Base-by-base conservation (phyloP, 2,888 invertebrate species). In the Napeogenes inachia region DNA sequence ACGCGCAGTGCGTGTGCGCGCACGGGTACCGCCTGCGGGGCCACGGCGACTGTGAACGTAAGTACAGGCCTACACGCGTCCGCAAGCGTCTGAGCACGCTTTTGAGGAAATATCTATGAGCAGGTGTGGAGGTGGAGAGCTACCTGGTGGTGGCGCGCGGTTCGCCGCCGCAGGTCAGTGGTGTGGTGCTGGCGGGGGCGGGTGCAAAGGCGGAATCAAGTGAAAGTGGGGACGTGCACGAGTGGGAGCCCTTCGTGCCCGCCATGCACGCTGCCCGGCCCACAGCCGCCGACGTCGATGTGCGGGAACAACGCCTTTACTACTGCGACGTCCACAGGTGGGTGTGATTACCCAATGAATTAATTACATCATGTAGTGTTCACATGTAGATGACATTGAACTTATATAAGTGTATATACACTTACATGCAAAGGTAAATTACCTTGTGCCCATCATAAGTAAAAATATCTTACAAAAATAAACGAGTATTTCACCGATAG, bases 1-100 rank as follows among this genome's bases (percentile, higher is more conserved):
- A 91, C 68, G 93, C 93, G 67, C 92, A 92, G 73, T 97, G 96
- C 84, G 76, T 93, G 58, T 96, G 96, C 78, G 91, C 92, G 47
- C 93, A 94, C 71, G 96, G 96, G 2, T 95, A 92, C 86, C 91
- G 91, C 69, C 86, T 93, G 57, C 81, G 86, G 61, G 90, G 92
- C 21, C 91, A 82, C 72, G 91, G 89, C 55, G 92, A 92, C 78
- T 96, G 96, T 83, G 82, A 90, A 64, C 87, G 93, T 93, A 76
- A 88, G 92, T 87, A 70, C 38, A 50, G 4, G 21, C 4, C 21
- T 2, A 13, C 50, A 50, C 50, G 2, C 50, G n/a, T 30, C 8
- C 12, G 30, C 30, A 10, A 42, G 10, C 12, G 2, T 42, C 10
- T 3, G 42, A 42, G 10, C 8, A 42, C 42, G 10, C 1, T 10